phyloP scores from a whole-genome alignment of 2,113 vertebrate genomes.

The Deroptyus accipitrinus region DNA sequence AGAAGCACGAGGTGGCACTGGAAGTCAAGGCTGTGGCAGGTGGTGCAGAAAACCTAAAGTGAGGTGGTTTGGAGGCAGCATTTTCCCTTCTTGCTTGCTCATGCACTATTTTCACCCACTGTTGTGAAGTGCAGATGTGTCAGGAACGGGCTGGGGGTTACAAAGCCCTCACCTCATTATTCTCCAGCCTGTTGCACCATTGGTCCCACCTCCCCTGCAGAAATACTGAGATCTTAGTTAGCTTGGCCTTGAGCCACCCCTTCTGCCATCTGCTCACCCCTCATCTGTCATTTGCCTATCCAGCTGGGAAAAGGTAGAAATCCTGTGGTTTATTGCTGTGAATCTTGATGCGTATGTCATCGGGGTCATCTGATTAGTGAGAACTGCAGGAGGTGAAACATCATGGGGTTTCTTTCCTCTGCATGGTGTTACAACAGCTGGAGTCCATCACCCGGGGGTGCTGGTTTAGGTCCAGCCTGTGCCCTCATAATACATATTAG shows the following conservation, averaged over 20 bases:
- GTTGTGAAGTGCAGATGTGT: not conserved
- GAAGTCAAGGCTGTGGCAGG: not conserved
- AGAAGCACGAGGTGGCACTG: not conserved
- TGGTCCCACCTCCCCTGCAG: not conserved
- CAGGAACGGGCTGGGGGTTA: not conserved
- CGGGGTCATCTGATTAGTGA: not conserved
- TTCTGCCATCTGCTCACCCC: not conserved
- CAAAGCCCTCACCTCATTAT: not conserved
- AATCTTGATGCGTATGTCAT: not conserved
- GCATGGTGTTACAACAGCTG: not conserved
- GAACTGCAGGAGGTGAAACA: not conserved
- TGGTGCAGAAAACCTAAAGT: not conserved
- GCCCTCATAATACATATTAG: not conserved
- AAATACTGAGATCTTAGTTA: not conserved
- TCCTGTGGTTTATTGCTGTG: not conserved
- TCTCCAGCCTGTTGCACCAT: not conserved
- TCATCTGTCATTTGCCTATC: not conserved
- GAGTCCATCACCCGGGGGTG: not conserved
- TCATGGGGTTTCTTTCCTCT: not conserved
- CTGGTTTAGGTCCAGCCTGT: not conserved
- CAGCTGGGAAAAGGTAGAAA: not conserved
- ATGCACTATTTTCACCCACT: not conserved
- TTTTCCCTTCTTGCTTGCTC: not conserved
- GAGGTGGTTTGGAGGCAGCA: not conserved
- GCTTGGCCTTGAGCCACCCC: not conserved